These are phyloP conservation scores for Platycercus adscitus DNA, from an alignment of 2,113 vertebrate genomes.

Conservation along the genomic window DNA sequence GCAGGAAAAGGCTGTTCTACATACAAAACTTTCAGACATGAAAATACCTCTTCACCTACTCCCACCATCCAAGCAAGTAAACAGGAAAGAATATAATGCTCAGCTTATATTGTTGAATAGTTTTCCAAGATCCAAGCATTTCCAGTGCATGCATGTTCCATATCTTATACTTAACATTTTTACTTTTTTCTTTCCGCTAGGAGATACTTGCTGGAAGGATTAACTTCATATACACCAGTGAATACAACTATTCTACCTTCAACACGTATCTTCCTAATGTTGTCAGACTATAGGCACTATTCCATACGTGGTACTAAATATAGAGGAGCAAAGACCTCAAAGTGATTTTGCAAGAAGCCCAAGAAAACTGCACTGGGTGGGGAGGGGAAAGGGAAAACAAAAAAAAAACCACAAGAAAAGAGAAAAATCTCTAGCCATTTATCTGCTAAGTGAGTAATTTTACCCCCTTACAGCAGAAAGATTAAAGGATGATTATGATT, in stretches of 20 bases:
- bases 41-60: background rate
- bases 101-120: background rate
- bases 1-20: background rate
- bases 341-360: background rate
- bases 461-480: background rate
- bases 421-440: background rate
- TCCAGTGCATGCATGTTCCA: background rate
- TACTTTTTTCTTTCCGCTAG: background rate
- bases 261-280: background rate
- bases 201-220: background rate
- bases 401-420: background rate
- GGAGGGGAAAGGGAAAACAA: background rate
- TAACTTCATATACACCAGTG: background rate
- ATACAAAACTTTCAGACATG: background rate
- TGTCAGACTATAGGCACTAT: background rate
- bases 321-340: background rate
- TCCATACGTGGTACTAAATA: accelerated
- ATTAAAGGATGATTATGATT: background rate
- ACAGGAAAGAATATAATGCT: background rate
- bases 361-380: background rate
- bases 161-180: background rate
- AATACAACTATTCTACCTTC: background rate
- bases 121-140: background rate
- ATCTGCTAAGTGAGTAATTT: background rate
- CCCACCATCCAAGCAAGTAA: background rate